Evolutionary conservation across 2,113 vertebrate genomes (phyloP).

Genomic region (Pseudopodoces humilis): DNA sequence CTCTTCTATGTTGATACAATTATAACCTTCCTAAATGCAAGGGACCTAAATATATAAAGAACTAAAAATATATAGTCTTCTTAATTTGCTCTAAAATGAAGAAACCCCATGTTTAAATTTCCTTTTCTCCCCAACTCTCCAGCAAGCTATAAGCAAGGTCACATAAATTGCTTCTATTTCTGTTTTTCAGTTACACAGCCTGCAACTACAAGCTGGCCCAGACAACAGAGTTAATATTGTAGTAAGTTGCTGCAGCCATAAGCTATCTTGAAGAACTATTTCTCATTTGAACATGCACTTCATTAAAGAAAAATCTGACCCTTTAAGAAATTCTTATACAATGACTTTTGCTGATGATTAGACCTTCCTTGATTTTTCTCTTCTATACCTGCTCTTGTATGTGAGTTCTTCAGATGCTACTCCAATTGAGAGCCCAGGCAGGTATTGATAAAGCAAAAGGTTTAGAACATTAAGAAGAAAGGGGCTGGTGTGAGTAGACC

Average conservation of each 20-base stretch:
- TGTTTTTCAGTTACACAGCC: neutral
- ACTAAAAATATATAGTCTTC: neutral
- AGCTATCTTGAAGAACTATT: neutral
- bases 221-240: neutral
- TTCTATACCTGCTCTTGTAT: neutral
- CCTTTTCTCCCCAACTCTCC: neutral
- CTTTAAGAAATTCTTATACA: neutral
- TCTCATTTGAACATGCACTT: neutral
- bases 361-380: neutral
- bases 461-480: neutral
- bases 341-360: neutral
- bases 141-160: neutral
- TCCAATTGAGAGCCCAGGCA: neutral
- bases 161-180: neutral
- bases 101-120: neutral
- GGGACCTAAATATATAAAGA: neutral
- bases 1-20: neutral
- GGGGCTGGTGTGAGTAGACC: rapidly evolving
- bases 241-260: neutral
- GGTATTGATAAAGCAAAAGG: neutral
- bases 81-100: neutral
- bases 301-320: neutral
- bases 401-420: neutral
- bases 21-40: neutral
- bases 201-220: neutral